These are phyloP conservation scores for Pelosia muscerda DNA, from an alignment of 2,888 invertebrate genomes.

Conservation along the genomic window DNA sequence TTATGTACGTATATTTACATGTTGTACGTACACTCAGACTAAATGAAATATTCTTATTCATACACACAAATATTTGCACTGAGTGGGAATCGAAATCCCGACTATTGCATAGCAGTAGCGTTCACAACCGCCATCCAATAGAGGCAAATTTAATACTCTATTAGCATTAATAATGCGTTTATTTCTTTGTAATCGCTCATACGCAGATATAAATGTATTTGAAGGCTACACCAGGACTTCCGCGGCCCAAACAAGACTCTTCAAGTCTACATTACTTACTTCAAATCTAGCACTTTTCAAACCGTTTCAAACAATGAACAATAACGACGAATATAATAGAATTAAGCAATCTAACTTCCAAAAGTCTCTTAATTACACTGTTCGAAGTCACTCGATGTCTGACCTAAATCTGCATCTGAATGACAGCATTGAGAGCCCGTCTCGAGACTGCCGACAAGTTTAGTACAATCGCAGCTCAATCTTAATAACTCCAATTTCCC, in stretches of 20 bases:
- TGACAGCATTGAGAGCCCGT: slow-evolving; percentile 72
- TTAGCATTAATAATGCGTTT: too few species aligned
- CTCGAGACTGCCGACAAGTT: slow-evolving; percentile 75
- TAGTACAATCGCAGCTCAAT: slow-evolving; percentile 78
- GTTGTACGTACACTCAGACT: too few species aligned
- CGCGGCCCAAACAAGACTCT: slow-evolving; percentile 17
- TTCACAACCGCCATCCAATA: too few species aligned
- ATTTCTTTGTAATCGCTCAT: too few species aligned
- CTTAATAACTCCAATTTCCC: slow-evolving; percentile 82
- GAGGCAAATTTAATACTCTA: too few species aligned
- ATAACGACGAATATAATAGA: slow-evolving; percentile 46
- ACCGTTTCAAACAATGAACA: slow-evolving; percentile 23
- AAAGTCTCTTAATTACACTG: slow-evolving; percentile 76
- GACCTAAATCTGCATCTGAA: slow-evolving; percentile 84
- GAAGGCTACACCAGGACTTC: neutral
- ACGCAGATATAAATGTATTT: too few species aligned
- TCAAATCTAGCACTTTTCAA: neutral
- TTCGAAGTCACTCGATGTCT: slow-evolving; percentile 78
- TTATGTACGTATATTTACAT: too few species aligned
- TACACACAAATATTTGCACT: too few species aligned
- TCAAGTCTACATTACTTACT: neutral
- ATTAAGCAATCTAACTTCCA: slow-evolving; percentile 70
- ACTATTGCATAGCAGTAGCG: too few species aligned
- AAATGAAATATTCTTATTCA: too few species aligned
- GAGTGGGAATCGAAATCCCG: too few species aligned